A percentile compares a stretch with the other conserved stretches of the same genome.
Evolutionary conservation across 2,113 vertebrate species (phyloP).

Genomic region (Labeo catla): DNA sequence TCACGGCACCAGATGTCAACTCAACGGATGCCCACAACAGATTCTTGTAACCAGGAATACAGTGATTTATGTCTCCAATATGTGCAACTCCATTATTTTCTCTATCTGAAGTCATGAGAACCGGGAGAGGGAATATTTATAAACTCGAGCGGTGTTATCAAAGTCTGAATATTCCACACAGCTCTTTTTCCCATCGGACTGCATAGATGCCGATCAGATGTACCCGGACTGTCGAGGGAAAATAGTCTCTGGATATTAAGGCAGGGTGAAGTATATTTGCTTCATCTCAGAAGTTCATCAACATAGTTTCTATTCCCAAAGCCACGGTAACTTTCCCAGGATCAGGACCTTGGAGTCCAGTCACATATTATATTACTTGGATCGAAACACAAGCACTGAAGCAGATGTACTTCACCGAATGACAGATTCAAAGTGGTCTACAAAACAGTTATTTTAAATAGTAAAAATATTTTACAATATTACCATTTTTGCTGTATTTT

Average conservation of each 20-base stretch:
- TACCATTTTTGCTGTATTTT: no score
- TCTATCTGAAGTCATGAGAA: conserved; percentile 23
- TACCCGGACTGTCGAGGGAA: neutral
- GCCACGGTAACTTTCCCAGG: conserved; percentile 13
- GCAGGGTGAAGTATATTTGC: neutral
- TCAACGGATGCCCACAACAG: conserved; percentile 8
- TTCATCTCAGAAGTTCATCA: neutral
- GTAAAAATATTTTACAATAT: no score
- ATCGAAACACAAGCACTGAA: neutral
- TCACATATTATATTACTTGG: conserved; percentile 4
- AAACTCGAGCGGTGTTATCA: neutral
- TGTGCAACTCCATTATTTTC: neutral
- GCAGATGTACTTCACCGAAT: neutral
- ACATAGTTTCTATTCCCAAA: conserved; percentile 23
- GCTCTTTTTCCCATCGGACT: conserved; percentile 11
- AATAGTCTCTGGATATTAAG: neutral
- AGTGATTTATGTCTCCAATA: neutral
- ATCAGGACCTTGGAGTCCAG: conserved; percentile 21
- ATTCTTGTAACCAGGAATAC: conserved; percentile 32
- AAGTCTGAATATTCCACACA: neutral
- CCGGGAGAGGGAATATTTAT: neutral
- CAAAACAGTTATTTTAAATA: no score
- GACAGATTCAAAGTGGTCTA: neutral
- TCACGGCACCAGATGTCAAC: conserved; percentile 23
- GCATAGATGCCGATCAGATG: conserved; percentile 13